A percentile compares a stretch with the other conserved stretches of the same genome.
phyloP scores from a whole-genome alignment of 2,888 invertebrate genomes.

The Nasonovia ribisnigri region DNA sequence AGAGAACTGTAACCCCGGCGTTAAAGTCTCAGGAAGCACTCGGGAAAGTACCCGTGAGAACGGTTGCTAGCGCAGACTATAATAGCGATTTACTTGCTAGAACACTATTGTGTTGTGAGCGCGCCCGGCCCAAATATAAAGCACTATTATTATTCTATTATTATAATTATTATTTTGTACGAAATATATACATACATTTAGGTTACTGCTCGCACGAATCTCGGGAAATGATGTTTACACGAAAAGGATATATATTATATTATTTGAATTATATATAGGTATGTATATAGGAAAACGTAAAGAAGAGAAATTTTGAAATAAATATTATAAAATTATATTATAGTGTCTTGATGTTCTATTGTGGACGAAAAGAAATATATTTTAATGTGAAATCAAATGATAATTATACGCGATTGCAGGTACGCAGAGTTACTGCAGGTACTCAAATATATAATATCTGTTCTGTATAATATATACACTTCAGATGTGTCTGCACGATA shows the following conservation, averaged over 20 bases:
- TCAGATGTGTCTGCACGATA: not conserved
- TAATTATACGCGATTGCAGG: not conserved
- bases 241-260: not conserved
- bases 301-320: constrained; percentile 13
- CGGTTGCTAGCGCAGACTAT: not conserved
- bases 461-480: not conserved
- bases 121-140: not conserved
- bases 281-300: not conserved
- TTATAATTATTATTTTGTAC: not conserved
- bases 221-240: not conserved
- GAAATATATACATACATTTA: not conserved
- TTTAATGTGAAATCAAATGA: not conserved
- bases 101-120: constrained; percentile 19
- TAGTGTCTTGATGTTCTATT: not conserved
- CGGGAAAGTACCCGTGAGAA: constrained; percentile 47
- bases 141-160: not conserved
- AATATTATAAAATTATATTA: not conserved
- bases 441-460: not conserved
- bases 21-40: constrained; percentile 52
- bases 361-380: not conserved
- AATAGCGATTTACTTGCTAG: not conserved
- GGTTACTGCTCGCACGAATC: not conserved
- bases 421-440: not conserved
- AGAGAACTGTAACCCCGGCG: not conserved
- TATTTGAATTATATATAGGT: not conserved